phyloP scores from a whole-genome alignment of 2,797 vertebrate genomes.

The Vipera latastei region DNA sequence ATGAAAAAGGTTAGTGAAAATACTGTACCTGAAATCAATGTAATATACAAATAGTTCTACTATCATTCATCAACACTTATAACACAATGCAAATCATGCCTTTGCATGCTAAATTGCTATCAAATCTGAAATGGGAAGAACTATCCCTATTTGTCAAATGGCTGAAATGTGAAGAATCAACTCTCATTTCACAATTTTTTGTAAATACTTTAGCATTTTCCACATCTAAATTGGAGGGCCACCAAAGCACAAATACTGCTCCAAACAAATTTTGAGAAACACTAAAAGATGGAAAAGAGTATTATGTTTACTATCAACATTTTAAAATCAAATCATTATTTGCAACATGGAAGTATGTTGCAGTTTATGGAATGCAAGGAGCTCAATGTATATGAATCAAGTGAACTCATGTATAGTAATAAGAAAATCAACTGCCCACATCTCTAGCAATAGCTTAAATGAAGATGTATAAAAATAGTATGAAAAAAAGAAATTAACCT shows the following conservation, averaged over 20 bases:
- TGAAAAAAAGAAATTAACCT: neutral
- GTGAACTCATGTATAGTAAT: neutral
- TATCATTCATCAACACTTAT: neutral
- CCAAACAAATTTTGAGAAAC: neutral
- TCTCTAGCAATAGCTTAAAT: neutral
- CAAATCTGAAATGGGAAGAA: neutral
- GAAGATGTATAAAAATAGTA: neutral
- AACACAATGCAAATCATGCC: neutral
- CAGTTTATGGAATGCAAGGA: neutral
- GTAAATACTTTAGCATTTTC: neutral
- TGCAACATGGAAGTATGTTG: neutral
- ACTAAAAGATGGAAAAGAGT: neutral
- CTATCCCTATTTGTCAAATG: neutral
- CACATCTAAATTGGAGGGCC: neutral
- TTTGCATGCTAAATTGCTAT: neutral
- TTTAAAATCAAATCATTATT: neutral
- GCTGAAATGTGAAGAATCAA: neutral
- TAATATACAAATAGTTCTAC: neutral
- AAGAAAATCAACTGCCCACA: neutral
- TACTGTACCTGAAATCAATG: neutral
- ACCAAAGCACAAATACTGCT: neutral
- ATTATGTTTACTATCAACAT: neutral
- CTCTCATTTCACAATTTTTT: neutral
- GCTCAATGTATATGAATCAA: neutral
- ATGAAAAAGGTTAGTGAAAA: neutral